phyloP scores from a whole-genome alignment of 2,113 vertebrate genomes.

The Cacatua alba region DNA sequence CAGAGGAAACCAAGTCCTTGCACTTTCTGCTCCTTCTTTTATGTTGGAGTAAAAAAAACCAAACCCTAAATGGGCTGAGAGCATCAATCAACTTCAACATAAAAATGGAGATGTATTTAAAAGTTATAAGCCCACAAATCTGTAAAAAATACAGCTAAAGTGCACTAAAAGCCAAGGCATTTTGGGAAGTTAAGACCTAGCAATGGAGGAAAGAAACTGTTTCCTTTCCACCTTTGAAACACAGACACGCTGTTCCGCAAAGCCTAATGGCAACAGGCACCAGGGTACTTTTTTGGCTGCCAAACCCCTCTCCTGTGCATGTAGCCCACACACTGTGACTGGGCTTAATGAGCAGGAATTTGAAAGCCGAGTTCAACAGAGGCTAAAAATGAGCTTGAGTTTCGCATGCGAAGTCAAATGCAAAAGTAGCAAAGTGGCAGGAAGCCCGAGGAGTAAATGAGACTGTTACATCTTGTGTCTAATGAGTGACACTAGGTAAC shows the following conservation, averaged over 20 bases:
- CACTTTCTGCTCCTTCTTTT: background rate
- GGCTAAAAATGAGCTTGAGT: slow-evolving; percentile 16
- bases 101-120: background rate
- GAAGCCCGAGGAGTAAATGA: slow-evolving; percentile 25
- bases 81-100: background rate
- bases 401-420: background rate
- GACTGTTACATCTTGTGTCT: slow-evolving; percentile 25
- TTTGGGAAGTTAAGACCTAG: background rate
- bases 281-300: background rate
- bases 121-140: background rate
- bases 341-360: background rate
- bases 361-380: background rate
- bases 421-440: slow-evolving; percentile 10
- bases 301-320: background rate
- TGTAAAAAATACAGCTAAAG: background rate
- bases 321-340: background rate
- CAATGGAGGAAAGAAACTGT: background rate
- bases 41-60: rapidly evolving
- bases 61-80: background rate
- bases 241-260: background rate
- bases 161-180: background rate
- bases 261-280: background rate
- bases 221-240: background rate
- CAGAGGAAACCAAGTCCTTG: background rate
- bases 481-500: slow-evolving; percentile 55